Base-by-base conservation (phyloP, 2,113 vertebrate species). In the Pangasianodon gigas region DNA sequence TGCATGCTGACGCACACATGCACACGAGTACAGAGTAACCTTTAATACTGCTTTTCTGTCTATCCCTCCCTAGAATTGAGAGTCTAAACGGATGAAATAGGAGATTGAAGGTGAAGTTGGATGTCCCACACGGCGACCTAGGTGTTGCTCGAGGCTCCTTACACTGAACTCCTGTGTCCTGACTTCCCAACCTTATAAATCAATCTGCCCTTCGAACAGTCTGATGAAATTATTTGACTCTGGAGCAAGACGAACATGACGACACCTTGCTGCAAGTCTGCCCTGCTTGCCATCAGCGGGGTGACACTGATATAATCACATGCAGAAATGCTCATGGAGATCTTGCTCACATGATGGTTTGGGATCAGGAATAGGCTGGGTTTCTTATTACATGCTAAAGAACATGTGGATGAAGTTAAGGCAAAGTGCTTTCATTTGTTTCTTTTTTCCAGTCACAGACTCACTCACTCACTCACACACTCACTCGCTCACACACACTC, bases 151-250 rank as follows among this genome's bases (percentile, higher is more conserved):
- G 13, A 83, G 84, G 67, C 77, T 74, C 37, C 56, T 13, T 13
- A 56, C 11, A 18, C 62, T 58, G 41, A 56, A 24, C 80, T 71
- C 41, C 77, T 29, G 87, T 51, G 83, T 80, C 84, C 86, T 85
- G 80, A 54, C 71, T 77, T 51, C 67, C 87, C 56, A 85, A 86
- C 54, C 65, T 81, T 84, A n/a, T 83, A 56, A 65, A 86, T 91
- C 88, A 77, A 83, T 87, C 88, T 89, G 85, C 84, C 85, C 88
- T 87, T 74, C 56, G 18, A 87, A 67, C 29, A 77, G 41, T 46
- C 71, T 77, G 58, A 91, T 80, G 88, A 80, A 80, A 89, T 91
- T 83, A 69, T 89, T 91, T 67, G 85, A 67, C 51, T 71, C 52
- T 48, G 62, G 56, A 86, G 88, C 81, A 84, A 56, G 69, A 77